Base-by-base conservation (phyloP, 2,113 vertebrate species). In the Thunnus maccoyii region DNA sequence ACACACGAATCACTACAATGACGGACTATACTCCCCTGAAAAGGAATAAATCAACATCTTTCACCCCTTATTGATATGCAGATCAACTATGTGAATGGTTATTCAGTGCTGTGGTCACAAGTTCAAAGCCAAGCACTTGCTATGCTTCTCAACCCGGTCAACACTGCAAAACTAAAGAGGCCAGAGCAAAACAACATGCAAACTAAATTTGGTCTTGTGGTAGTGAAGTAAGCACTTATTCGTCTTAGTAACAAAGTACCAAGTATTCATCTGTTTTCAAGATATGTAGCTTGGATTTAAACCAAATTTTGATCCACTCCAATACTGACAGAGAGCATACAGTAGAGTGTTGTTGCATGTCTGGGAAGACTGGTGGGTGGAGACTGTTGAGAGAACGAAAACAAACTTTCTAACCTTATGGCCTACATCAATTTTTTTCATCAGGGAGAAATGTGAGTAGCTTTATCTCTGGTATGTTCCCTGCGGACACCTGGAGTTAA, bases 371-470 rank as follows among this genome's bases (percentile, higher is more conserved):
- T 1, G 0, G 46, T 79, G 75, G 81, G 68, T 27, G 84, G 77
- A 84, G 77, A 52, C 50, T 48, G 30, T 17, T 46, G 25, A 41
- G 16, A 55, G 20, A 78, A 85, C 46, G 56, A 83, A 85, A 83
- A 82, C 75, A 86, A 82, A 74, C 75, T 51, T 68, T 69, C 18
- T 67, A 74, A 83, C 66, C 67, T 65, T 20, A 61, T 76, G 48
- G 75, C 48, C 71, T 72, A 72, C 8, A 55, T 67, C 47, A 68
- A 12, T 41, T 82, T 60, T 80, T 30, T 76, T 13, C n/a, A 14
- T 64, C 79, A 51, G 16, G 18, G 12, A 51, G 12, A 71, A 83
- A 80, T 71, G 57, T 36, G 63, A 76, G 46, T 16, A 44, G 55
- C 55, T 78, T 58, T 67, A 60, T 85, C 68, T 80, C 62, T 72